Evolutionary conservation across 2,888 invertebrate genomes (phyloP).

Genomic region (Hydrotaea diabolus): DNA sequence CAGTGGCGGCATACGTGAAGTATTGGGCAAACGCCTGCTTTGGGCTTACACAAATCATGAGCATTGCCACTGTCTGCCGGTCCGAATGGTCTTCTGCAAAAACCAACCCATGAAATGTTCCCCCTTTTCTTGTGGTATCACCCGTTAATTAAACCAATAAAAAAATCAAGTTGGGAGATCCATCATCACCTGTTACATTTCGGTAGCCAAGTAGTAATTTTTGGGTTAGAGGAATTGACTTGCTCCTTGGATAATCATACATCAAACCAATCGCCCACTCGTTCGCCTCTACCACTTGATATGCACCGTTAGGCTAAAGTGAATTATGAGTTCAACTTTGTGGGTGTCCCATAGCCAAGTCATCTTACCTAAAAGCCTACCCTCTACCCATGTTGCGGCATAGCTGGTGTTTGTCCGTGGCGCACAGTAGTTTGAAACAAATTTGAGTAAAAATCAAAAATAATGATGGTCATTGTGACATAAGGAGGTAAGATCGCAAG

Average conservation of each 20-base stretch:
- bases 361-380: too few relatives aligned
- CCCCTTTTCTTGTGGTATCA: neutral
- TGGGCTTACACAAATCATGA: neutral
- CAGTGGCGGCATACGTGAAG: neutral
- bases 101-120: neutral
- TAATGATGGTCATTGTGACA: too few relatives aligned
- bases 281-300: too few relatives aligned
- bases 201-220: neutral
- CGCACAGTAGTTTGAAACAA: too few relatives aligned
- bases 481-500: too few relatives aligned
- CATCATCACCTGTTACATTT: slow-evolving; percentile 23
- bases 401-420: too few relatives aligned
- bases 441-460: too few relatives aligned
- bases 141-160: neutral
- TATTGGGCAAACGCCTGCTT: slow-evolving; percentile 20
- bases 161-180: neutral
- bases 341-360: too few relatives aligned
- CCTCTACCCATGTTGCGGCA: too few relatives aligned
- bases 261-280: neutral
- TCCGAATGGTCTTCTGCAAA: neutral
- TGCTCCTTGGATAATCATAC: neutral
- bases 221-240: neutral
- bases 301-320: too few relatives aligned
- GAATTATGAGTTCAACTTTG: too few relatives aligned
- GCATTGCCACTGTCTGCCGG: neutral